These are phyloP conservation scores for Nomada ruficornis DNA, from an alignment of 2,888 invertebrate genomes.

Conservation along the genomic window DNA sequence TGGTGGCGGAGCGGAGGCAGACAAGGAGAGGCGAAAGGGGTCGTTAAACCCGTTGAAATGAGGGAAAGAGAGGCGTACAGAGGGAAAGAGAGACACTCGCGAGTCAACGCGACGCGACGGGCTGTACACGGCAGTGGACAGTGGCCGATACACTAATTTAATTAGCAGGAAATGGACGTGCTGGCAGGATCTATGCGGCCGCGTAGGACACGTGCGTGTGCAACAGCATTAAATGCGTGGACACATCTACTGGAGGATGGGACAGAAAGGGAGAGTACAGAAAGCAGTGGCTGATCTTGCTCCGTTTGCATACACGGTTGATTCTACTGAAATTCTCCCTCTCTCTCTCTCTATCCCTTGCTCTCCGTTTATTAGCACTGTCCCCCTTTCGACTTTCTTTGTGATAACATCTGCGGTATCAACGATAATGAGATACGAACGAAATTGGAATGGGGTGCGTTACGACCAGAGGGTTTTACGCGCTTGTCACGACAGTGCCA, in stretches of 20 bases:
- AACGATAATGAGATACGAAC: constrained; percentile 52
- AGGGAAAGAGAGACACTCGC: constrained; percentile 21
- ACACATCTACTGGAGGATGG: constrained; percentile 47
- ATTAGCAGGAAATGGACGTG: constrained; percentile 76
- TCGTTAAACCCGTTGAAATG: constrained; percentile 75
- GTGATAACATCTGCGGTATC: constrained; percentile 56
- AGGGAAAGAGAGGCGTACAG: constrained; percentile 2
- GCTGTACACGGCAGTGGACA: constrained; percentile 63
- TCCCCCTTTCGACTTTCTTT: constrained; percentile 58
- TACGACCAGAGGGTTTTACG: constrained; percentile 27
- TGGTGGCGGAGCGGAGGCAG: constrained; percentile 64
- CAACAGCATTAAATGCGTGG: constrained; percentile 66
- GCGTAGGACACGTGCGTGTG: constrained; percentile 66
- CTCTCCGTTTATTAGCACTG: constrained; percentile 20
- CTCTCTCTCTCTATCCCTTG: constrained; percentile 14
- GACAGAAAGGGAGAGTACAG: constrained; percentile 39
- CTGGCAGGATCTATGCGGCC: constrained; percentile 62
- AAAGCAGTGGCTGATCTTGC: constrained; percentile 48
- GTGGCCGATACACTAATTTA: constrained; percentile 78
- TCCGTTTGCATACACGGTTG: constrained; percentile 49
- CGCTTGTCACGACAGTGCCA: constrained; percentile 26
- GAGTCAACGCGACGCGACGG: constrained; percentile 31
- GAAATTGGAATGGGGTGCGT: constrained; percentile 59
- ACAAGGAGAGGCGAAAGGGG: constrained; percentile 64
- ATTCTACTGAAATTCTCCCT: constrained; percentile 22